A percentile compares a stretch with the other conserved stretches of the same genome.
These are phyloP conservation scores for Podarcis muralis DNA, from an alignment of 2,113 vertebrate species.

Conservation along the genomic window DNA sequence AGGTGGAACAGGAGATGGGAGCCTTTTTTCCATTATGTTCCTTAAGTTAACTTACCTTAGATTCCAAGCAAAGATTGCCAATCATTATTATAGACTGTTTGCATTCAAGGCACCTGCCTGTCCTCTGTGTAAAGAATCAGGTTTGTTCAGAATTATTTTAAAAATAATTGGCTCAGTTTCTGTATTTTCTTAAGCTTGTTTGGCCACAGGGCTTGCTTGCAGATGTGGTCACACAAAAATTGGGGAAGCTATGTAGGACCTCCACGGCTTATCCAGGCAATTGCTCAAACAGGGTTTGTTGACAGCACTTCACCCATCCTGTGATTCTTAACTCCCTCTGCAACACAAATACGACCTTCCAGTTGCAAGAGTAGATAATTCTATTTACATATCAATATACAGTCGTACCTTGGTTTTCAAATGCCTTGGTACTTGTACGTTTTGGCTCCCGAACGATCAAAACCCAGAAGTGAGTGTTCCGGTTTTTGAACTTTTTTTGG, in stretches of 20 bases:
- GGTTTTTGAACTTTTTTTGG: no score
- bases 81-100: not conserved
- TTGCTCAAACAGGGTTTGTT: not conserved
- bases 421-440: no score
- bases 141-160: not conserved
- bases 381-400: not conserved
- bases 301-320: not conserved
- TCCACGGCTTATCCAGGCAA: not conserved
- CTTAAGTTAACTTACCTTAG: no score
- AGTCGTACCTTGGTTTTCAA: no score
- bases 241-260: not conserved
- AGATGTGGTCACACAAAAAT: not conserved
- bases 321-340: not conserved
- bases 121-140: not conserved
- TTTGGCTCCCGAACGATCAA: no score
- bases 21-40: no score
- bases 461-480: no score
- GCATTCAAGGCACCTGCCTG: not conserved
- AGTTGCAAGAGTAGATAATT: not conserved
- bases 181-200: not conserved
- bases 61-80: no score
- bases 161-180: not conserved
- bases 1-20: no score
- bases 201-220: not conserved
- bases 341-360: not conserved